Percentiles rank a stretch among this genome's conserved stretches.
phyloP scores from a whole-genome alignment of 2,113 vertebrate genomes.

The Nothocercus julius region DNA sequence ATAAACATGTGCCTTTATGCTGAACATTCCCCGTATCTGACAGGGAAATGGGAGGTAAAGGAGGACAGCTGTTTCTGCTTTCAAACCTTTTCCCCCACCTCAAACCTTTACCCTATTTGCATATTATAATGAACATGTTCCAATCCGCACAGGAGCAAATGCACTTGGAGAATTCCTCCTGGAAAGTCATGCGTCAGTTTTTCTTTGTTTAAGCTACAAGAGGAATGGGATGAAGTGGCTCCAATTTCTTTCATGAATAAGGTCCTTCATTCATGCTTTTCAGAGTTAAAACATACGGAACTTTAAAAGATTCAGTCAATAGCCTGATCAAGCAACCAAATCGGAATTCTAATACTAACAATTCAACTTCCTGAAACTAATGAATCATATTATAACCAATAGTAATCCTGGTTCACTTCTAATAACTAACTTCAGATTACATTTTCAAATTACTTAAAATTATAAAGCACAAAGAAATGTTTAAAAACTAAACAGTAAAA shows the following conservation, averaged over 20 bases:
- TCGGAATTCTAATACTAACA: not conserved
- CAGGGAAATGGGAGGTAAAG: not conserved
- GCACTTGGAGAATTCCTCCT: not conserved
- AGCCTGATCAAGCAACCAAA: constrained; percentile 32
- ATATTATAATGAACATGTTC: not conserved
- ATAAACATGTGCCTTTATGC: not conserved
- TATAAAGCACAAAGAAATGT: not conserved
- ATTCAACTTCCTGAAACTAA: constrained; percentile 25
- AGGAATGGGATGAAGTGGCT: not conserved
- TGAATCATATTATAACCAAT: not conserved
- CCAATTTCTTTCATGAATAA: constrained; percentile 26
- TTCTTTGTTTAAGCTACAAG: not conserved
- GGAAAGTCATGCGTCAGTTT: not conserved
- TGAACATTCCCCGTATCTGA: not conserved
- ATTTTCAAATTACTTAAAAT: not conserved
- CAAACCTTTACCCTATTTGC: not conserved
- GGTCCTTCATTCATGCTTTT: constrained; percentile 18
- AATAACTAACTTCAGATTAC: not conserved
- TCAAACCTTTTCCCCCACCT: not conserved
- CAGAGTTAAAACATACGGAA: not conserved
- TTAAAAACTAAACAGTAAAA: too few species aligned
- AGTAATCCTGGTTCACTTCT: not conserved
- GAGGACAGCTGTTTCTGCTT: not conserved
- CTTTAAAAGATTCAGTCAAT: constrained; percentile 22
- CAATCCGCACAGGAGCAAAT: not conserved